Conservation (phyloP, 2,888 invertebrate genomes). For the Diachrysia chrysitis region DNA sequence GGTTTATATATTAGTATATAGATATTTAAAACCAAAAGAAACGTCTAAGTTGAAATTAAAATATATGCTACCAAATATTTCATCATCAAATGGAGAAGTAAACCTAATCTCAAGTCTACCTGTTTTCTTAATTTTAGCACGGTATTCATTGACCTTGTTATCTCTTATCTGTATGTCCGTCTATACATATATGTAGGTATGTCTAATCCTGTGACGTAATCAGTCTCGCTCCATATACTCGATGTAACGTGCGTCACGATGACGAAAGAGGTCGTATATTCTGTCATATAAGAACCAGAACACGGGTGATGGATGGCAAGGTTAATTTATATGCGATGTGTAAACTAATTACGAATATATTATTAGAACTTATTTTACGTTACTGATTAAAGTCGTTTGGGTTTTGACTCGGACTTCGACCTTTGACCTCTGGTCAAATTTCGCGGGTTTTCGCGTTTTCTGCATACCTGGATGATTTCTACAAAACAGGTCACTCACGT, state of each 20-base stretch:
- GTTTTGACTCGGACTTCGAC: neutral
- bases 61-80: too few species aligned
- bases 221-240: neutral
- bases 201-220: neutral
- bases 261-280: conserved; percentile 20
- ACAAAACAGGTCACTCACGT: neutral
- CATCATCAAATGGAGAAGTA: too few species aligned
- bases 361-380: neutral
- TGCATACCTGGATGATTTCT: neutral
- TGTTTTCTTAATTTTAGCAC: too few species aligned
- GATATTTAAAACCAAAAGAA: too few species aligned
- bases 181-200: neutral
- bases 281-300: conserved; percentile 7
- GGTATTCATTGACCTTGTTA: too few species aligned
- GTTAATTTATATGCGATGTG: neutral
- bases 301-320: neutral
- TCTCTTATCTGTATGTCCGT: too few species aligned
- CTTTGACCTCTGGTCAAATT: neutral
- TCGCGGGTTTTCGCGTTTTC: neutral
- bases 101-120: too few species aligned
- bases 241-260: neutral
- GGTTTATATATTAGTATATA: too few species aligned
- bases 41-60: too few species aligned
- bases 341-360: neutral
- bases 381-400: neutral